Conservation (phyloP, 2,797 vertebrate species). For the Rhyacichthys aspro region DNA sequence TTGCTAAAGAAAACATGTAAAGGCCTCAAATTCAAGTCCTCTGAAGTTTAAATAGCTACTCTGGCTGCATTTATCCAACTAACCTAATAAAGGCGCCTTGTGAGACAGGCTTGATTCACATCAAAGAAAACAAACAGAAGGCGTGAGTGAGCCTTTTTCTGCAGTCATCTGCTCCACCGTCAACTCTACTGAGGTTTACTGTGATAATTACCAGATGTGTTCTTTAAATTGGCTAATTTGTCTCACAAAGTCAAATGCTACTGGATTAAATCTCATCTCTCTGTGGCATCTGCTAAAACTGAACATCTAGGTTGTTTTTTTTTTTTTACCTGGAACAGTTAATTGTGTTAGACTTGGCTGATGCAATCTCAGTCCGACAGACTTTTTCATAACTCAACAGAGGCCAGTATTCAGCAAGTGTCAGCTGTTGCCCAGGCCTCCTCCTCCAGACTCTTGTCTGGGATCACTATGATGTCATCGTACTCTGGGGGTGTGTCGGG, state of each 20-base stretch:
- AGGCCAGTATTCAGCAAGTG: slow-evolving; percentile 41
- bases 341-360: slow-evolving; percentile 40
- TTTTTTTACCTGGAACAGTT: slow-evolving; percentile 37
- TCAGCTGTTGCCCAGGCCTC: slow-evolving; percentile 51
- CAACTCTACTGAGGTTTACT: slow-evolving; percentile 38
- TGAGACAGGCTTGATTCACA: slow-evolving; percentile 36
- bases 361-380: slow-evolving; percentile 35
- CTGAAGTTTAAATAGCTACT: slow-evolving; percentile 40
- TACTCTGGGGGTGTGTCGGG: slow-evolving; percentile 39
- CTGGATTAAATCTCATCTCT: slow-evolving; percentile 27
- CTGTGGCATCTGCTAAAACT: slow-evolving; percentile 17
- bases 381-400: slow-evolving; percentile 52
- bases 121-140: slow-evolving; percentile 42
- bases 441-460: slow-evolving; percentile 51
- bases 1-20: slow-evolving; percentile 13
- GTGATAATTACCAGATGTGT: slow-evolving; percentile 54
- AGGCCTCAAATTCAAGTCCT: slow-evolving; percentile 9
- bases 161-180: slow-evolving; percentile 27
- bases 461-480: slow-evolving; percentile 63
- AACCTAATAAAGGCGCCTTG: slow-evolving; percentile 43
- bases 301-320: neutral
- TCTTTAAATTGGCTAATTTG: slow-evolving; percentile 51
- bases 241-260: slow-evolving; percentile 27
- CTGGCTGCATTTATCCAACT: slow-evolving; percentile 28
- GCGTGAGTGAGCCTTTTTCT: slow-evolving; percentile 34